Conservation (phyloP, 2,888 invertebrate species). For the Mellilla xanthometata region DNA sequence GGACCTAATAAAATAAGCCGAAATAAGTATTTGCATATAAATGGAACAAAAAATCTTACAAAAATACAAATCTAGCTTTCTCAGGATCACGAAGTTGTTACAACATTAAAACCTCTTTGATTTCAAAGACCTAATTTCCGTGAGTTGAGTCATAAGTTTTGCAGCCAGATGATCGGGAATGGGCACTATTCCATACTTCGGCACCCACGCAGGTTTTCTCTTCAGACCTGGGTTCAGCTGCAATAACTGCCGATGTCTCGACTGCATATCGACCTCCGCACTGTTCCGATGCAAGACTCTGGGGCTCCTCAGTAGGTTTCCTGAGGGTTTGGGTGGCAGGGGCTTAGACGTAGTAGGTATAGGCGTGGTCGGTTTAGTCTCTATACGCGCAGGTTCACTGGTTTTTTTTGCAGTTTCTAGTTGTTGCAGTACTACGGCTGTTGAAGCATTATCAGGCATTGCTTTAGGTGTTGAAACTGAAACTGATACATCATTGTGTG, state of each 20-base stretch:
- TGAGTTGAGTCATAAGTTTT: slow-evolving; percentile 49
- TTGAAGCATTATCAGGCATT: slow-evolving; percentile 5
- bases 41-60: no score
- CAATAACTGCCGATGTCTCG: slow-evolving; percentile 28
- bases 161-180: slow-evolving; percentile 56
- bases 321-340: no score
- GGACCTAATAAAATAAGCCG: no score
- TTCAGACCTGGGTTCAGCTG: slow-evolving; percentile 43
- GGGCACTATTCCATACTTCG: slow-evolving; percentile 60
- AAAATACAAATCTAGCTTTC: no score
- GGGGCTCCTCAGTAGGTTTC: no score
- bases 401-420: neutral
- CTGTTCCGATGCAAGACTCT: neutral
- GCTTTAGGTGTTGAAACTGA: slow-evolving; percentile 7
- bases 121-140: slow-evolving; percentile 39
- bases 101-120: no score
- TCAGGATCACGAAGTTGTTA: no score
- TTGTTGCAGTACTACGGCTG: neutral
- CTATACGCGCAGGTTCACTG: no score
- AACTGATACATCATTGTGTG: neutral
- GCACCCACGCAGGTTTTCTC: slow-evolving; percentile 49
- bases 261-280: slow-evolving; percentile 26
- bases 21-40: no score
- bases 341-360: neutral
- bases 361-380: slow-evolving; percentile 9